These are phyloP conservation scores for Bovichtus diacanthus DNA, from an alignment of 2,797 vertebrate species.

Conservation along the genomic window DNA sequence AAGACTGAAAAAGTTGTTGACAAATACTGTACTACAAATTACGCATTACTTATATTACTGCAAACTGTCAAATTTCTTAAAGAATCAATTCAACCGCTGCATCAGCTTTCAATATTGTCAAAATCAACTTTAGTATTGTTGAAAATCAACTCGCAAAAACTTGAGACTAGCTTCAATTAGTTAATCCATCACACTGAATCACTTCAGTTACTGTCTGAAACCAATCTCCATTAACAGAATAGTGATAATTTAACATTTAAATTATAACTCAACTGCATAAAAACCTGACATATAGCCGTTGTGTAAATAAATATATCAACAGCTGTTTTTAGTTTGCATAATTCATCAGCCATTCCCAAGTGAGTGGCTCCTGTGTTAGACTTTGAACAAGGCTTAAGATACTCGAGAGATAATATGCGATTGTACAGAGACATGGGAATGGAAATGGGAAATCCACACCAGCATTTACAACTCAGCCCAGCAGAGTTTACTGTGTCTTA, in stretches of 20 bases:
- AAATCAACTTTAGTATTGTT: no score
- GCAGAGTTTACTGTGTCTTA: constrained; percentile 1
- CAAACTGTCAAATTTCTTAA: neutral
- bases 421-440: neutral
- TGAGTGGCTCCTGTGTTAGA: neutral
- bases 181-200: neutral
- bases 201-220: neutral
- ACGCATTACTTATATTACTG: neutral
- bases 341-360: neutral
- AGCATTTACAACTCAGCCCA: constrained; percentile 1
- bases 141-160: neutral
- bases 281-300: neutral
- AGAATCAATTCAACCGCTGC: neutral
- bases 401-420: neutral
- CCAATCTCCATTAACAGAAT: neutral
- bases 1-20: neutral
- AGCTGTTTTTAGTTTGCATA: neutral
- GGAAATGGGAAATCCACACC: neutral
- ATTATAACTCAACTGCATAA: neutral
- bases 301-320: neutral
- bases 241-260: neutral
- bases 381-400: neutral
- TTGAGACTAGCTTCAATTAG: neutral
- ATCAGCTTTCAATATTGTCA: neutral
- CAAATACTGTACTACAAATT: neutral